A percentile compares a stretch with the other conserved stretches of the same genome.
These are phyloP conservation scores for Butastur rufipennis DNA, from an alignment of 2,113 vertebrate species.

Conservation along the genomic window DNA sequence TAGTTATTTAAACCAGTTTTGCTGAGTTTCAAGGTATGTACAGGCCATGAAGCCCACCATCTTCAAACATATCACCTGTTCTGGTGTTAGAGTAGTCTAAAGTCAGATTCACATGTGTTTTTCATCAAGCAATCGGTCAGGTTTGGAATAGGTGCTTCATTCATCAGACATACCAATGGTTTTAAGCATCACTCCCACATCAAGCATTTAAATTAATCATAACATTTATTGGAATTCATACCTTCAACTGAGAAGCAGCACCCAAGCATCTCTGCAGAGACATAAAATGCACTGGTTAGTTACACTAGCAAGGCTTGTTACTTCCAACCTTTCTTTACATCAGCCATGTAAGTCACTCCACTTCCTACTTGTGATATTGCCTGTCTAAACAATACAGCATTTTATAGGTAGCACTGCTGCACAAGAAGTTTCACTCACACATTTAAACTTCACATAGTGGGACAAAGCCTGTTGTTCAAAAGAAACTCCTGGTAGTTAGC, in stretches of 20 bases:
- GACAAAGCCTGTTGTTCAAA: background rate
- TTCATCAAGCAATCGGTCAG: constrained; percentile 29
- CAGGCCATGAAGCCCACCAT: background rate
- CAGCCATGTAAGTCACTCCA: background rate
- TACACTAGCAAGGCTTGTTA: background rate
- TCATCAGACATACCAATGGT: background rate
- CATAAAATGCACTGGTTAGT: background rate
- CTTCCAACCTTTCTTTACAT: background rate
- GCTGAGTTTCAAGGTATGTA: background rate
- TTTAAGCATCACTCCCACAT: background rate
- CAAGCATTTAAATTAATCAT: background rate
- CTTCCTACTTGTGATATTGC: background rate
- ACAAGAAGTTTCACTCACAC: background rate
- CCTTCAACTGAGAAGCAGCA: background rate
- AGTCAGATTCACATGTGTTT: constrained; percentile 31
- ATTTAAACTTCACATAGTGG: background rate
- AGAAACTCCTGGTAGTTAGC: background rate
- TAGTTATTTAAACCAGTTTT: background rate
- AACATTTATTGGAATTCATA: background rate
- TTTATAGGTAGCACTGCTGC: background rate
- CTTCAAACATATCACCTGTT: background rate
- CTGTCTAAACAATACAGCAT: background rate
- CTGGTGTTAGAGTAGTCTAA: background rate
- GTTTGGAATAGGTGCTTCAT: constrained; percentile 46
- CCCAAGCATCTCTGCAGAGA: background rate